These are phyloP conservation scores for Dryobotodes eremita DNA, from an alignment of 2,888 invertebrate species.

Conservation along the genomic window DNA sequence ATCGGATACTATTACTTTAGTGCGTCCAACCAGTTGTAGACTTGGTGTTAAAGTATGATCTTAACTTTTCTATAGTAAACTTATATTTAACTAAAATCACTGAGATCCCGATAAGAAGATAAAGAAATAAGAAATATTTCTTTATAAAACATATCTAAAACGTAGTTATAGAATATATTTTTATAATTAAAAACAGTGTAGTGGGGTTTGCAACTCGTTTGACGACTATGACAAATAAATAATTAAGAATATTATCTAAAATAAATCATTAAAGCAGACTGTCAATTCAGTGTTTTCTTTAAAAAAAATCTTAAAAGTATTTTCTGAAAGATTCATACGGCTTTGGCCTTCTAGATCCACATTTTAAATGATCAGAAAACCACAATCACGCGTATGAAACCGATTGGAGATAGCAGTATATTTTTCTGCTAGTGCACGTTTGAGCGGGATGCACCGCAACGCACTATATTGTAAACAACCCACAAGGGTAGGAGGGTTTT, in stretches of 20 bases:
- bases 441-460: not conserved
- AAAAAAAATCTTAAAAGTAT: too few relatives aligned
- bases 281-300: too few relatives aligned
- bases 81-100: not conserved
- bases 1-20: not conserved
- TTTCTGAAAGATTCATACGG: not conserved
- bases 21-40: not conserved
- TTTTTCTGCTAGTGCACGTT: not conserved
- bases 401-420: not conserved
- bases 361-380: not conserved
- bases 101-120: not conserved
- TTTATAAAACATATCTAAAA: not conserved
- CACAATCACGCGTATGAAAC: not conserved
- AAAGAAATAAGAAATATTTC: not conserved
- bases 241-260: not conserved
- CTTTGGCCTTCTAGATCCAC: not conserved
- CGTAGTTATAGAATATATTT: not conserved
- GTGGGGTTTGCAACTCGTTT: not conserved
- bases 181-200: too few relatives aligned
- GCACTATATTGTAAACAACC: not conserved
- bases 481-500: too few relatives aligned
- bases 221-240: not conserved
- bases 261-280: not conserved
- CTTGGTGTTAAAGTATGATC: not conserved
- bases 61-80: not conserved